phyloP scores from a whole-genome alignment of 2,888 invertebrate species.

The Perdita meconis region DNA sequence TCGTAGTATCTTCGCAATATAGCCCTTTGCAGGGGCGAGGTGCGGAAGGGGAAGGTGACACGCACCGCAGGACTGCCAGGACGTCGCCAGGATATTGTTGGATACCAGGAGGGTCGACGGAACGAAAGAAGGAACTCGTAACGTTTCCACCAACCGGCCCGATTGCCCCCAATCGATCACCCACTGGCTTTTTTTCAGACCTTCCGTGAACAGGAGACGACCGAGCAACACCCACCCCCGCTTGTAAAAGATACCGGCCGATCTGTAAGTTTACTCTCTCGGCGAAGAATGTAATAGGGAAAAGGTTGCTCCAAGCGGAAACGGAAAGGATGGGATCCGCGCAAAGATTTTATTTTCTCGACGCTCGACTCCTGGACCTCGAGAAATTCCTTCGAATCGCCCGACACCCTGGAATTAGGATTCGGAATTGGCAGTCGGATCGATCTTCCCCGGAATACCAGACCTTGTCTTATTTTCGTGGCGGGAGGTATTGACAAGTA shows the following conservation, averaged over 20 bases:
- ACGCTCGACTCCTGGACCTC: too few species aligned
- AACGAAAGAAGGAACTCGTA: slow-evolving; percentile 57
- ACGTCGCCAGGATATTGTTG: slow-evolving; percentile 39
- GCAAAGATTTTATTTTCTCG: too few species aligned
- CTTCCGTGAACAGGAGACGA: slow-evolving; percentile 60
- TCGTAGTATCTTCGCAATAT: slow-evolving; percentile 53
- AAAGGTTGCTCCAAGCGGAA: background rate
- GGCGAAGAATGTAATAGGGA: slow-evolving; percentile 36
- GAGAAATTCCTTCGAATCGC: too few species aligned
- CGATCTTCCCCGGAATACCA: background rate
- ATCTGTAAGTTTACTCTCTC: slow-evolving; percentile 42
- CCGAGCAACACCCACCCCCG: slow-evolving; percentile 17
- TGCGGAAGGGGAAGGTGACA: slow-evolving; percentile 23
- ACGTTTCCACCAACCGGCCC: slow-evolving; percentile 59
- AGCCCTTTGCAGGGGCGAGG: slow-evolving; percentile 37
- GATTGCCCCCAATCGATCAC: slow-evolving; percentile 72
- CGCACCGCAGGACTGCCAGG: slow-evolving; percentile 56
- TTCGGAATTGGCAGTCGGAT: slow-evolving; percentile 2
- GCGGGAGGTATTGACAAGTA: slow-evolving; percentile 54
- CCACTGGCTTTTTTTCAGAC: slow-evolving; percentile 62
- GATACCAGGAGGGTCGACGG: slow-evolving; percentile 38
- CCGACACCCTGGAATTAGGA: background rate
- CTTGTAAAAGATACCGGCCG: slow-evolving; percentile 63
- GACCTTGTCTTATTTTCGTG: slow-evolving; percentile 23
- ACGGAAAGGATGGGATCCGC: background rate